Percentiles rank a stretch among this genome's conserved stretches.
Evolutionary conservation across 2,888 invertebrate species (phyloP).

Genomic region (Capitulum mitella): DNA sequence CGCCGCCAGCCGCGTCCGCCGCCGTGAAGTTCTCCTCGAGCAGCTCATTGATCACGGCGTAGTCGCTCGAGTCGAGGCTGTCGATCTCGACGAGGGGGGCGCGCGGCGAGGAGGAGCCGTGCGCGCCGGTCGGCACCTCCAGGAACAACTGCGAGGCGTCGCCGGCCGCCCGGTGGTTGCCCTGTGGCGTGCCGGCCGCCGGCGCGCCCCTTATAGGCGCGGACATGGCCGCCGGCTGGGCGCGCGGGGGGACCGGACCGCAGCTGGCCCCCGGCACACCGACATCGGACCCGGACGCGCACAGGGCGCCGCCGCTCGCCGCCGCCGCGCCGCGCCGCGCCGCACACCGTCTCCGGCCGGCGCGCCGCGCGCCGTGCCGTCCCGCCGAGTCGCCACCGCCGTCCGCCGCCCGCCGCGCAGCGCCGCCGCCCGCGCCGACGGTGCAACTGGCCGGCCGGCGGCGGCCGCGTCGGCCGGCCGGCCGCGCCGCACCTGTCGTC

Average conservation of each 20-base stretch:
- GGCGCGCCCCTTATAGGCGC: neutral
- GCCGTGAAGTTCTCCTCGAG: constrained; percentile 6
- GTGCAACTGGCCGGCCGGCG: neutral
- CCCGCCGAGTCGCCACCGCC: neutral
- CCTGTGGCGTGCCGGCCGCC: neutral
- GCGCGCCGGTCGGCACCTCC: neutral
- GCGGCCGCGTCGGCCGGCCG: neutral
- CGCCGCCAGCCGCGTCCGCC: neutral
- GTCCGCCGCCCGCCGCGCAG: neutral
- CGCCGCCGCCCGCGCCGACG: neutral
- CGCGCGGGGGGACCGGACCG: neutral
- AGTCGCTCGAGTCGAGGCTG: constrained; percentile 18
- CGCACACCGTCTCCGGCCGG: neutral
- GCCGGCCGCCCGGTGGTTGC: neutral
- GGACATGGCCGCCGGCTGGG: neutral
- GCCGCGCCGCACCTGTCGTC: neutral
- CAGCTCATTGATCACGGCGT: constrained; percentile 11
- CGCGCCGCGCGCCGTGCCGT: neutral
- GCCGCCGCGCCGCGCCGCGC: neutral
- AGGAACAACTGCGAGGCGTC: neutral
- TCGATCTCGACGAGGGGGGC: constrained; percentile 10
- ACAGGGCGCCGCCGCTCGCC: neutral
- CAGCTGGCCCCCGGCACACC: neutral
- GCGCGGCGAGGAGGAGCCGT: neutral
- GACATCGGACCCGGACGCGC: constrained; percentile 8